Evolutionary conservation across 2,113 vertebrate species (phyloP).

Genomic region (Phainopepla nitens): DNA sequence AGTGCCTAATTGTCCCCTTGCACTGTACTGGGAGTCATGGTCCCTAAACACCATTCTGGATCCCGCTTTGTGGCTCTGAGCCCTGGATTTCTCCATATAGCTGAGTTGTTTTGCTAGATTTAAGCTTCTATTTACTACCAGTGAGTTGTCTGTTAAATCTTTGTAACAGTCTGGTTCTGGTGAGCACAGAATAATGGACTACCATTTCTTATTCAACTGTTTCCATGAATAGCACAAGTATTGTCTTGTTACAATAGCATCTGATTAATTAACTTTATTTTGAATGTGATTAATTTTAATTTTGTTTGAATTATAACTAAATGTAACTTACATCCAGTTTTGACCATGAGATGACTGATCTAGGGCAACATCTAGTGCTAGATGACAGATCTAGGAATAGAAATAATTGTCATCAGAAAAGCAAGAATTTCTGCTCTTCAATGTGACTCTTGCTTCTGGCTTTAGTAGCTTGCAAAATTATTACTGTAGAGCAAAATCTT

Average conservation of each 20-base stretch:
- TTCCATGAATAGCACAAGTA: neutral
- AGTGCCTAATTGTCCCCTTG: neutral
- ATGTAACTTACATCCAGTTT: neutral
- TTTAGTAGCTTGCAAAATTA: neutral
- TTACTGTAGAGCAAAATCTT: neutral
- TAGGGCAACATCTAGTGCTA: neutral
- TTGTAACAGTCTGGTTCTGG: neutral
- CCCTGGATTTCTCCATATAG: neutral
- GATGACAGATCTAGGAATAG: neutral
- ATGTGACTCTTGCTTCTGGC: neutral
- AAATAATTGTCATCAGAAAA: neutral
- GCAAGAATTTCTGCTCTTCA: neutral
- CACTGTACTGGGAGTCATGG: neutral
- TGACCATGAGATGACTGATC: neutral
- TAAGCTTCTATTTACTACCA: neutral
- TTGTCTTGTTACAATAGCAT: neutral
- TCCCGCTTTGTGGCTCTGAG: neutral
- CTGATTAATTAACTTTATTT: neutral
- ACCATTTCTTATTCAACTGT: neutral
- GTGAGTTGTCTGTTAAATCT: neutral
- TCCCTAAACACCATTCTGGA: neutral
- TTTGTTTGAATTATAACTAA: neutral
- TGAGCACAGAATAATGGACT: neutral
- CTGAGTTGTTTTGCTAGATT: neutral
- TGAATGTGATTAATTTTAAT: neutral